phyloP scores from a whole-genome alignment of 2,888 invertebrate genomes.

The Apodemia hepburni region DNA sequence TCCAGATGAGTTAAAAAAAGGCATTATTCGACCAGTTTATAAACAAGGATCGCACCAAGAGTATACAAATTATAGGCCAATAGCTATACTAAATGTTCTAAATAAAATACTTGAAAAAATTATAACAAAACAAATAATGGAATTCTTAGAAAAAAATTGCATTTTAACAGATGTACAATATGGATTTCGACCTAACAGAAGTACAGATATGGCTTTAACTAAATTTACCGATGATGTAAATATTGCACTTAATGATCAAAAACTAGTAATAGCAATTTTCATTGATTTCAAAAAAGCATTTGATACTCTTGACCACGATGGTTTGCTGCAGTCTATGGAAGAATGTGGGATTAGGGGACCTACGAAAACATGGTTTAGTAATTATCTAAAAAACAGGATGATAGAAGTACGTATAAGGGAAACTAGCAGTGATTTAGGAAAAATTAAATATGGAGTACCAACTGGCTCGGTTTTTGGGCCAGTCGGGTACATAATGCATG shows the following conservation, averaged over 20 bases:
- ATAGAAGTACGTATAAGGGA: neutral
- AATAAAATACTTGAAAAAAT: neutral
- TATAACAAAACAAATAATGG: slow-evolving; percentile 4
- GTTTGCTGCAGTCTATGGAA: slow-evolving; percentile 25
- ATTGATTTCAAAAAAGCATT: slow-evolving; percentile 29
- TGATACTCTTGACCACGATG: slow-evolving; percentile 24
- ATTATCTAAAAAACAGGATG: slow-evolving; percentile 2
- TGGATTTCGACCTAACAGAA: neutral
- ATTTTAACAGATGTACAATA: neutral
- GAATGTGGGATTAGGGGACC: slow-evolving; percentile 28
- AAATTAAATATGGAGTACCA: neutral
- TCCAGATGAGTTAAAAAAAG: neutral
- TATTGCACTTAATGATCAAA: neutral
- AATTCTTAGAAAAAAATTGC: neutral
- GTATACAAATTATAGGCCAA: neutral
- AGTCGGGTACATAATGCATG: neutral
- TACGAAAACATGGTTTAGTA: neutral
- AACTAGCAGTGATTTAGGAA: neutral
- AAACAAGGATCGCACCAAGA: neutral
- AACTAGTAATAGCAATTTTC: slow-evolving; percentile 10
- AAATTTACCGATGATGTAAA: slow-evolving; percentile 12
- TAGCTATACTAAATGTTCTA: neutral
- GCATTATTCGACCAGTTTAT: too few relatives aligned
- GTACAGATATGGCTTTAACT: neutral
- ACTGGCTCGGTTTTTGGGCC: neutral